Percentiles rank a stretch among this genome's conserved stretches.
phyloP scores from a whole-genome alignment of 2,797 vertebrate species.

The Champsocephalus gunnari region DNA sequence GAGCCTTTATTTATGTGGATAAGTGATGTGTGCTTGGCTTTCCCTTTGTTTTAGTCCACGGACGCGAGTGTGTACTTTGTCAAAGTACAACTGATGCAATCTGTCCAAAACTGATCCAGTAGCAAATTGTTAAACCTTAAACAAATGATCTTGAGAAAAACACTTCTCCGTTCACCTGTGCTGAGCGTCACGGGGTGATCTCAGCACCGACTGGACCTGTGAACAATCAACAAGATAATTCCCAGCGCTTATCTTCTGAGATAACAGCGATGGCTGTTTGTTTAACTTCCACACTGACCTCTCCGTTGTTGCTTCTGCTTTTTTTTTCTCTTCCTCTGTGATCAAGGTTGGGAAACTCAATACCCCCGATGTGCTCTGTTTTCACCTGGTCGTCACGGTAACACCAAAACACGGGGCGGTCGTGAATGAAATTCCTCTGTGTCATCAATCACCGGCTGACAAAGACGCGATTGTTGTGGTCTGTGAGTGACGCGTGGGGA shows the following conservation, averaged over 20 bases:
- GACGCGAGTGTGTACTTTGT: conserved; percentile 30
- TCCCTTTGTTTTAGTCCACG: conserved; percentile 19
- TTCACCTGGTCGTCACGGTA: conserved; percentile 85
- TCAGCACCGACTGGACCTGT: conserved; percentile 59
- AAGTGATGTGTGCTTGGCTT: conserved; percentile 41
- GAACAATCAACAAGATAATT: conserved; percentile 76
- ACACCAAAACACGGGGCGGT: conserved; percentile 73
- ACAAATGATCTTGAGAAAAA: conserved; percentile 15
- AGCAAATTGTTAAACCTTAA: conserved; percentile 45
- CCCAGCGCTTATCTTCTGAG: conserved; percentile 76
- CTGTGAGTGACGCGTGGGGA: conserved; percentile 63
- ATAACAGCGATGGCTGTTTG: conserved; percentile 81
- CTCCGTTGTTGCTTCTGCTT: conserved; percentile 53
- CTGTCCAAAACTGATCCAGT: conserved; percentile 21
- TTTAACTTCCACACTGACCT: conserved; percentile 77
- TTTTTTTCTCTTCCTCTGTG: conserved; percentile 48
- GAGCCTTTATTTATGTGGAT: conserved; percentile 54
- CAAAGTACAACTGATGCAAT: conserved; percentile 28
- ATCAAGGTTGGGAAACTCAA: conserved; percentile 77
- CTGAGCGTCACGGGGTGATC: conserved; percentile 22
- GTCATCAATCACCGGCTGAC: conserved; percentile 82
- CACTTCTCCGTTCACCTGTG: not conserved
- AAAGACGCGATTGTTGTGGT: conserved; percentile 75
- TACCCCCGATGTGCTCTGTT: conserved; percentile 60
- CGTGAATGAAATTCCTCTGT: conserved; percentile 80